Evolutionary conservation across 1,140 invertebrate genomes (phyloP).

Genomic region (Brachionus plicatilis): DNA sequence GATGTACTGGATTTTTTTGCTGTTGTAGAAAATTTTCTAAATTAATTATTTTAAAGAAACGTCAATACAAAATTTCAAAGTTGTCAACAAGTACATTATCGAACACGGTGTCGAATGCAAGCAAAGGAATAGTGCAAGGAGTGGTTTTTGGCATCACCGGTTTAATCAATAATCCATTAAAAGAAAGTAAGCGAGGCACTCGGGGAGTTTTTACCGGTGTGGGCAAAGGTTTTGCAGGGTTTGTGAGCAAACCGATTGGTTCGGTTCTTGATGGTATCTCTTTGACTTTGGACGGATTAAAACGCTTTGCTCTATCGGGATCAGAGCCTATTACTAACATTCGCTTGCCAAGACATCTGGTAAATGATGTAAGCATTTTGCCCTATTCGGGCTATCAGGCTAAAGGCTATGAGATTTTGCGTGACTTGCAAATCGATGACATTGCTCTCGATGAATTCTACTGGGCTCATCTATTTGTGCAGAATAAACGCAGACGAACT

Average conservation of each 20-base stretch:
- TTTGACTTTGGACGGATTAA: not conserved
- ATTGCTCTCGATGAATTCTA: constrained; percentile 31
- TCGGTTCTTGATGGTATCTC: not conserved
- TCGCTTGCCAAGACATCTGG: constrained; percentile 17
- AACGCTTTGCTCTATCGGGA: constrained; percentile 22
- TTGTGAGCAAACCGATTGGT: not conserved
- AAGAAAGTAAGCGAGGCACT: not conserved
- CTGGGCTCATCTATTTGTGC: constrained; percentile 24
- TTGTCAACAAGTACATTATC: not conserved
- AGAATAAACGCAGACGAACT: not conserved
- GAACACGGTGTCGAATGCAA: not conserved
- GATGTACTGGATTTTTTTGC: not conserved
- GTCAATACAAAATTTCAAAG: constrained; percentile 34
- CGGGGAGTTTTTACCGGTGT: not conserved
- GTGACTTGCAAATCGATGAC: constrained; percentile 27
- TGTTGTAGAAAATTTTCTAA: not conserved
- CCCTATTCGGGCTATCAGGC: constrained; percentile 39
- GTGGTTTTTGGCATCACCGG: not conserved
- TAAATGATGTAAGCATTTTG: constrained; percentile 5
- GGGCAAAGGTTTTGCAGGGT: constrained; percentile 26
- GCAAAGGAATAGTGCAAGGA: constrained; percentile 1
- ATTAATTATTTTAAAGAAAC: not conserved
- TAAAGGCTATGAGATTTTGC: constrained; percentile 33
- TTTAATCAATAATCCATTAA: not conserved
- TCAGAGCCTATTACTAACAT: constrained; percentile 11